Percentiles rank a stretch among this genome's conserved stretches.
Evolutionary conservation across 1,140 invertebrate genomes (phyloP).

Genomic region (Rhopalosiphum maidis): DNA sequence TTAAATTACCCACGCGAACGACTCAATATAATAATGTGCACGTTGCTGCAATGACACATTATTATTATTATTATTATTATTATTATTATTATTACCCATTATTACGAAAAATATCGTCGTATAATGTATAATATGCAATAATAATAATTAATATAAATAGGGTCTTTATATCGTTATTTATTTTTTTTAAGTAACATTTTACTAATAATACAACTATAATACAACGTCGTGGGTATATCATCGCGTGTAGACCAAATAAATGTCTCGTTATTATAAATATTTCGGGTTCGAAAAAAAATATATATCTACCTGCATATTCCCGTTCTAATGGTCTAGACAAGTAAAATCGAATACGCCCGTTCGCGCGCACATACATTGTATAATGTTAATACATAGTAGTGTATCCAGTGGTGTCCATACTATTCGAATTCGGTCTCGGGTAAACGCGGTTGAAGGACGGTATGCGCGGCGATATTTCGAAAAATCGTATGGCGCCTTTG

Average conservation of each 20-base stretch:
- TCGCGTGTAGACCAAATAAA: constrained; percentile 2
- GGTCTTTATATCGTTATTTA: background rate
- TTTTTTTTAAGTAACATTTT: background rate
- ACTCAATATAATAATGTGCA: background rate
- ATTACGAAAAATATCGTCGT: background rate
- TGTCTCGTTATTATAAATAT: background rate
- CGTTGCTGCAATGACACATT: background rate
- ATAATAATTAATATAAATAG: constrained; percentile 7
- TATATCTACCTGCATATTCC: background rate
- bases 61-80: background rate
- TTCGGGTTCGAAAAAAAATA: background rate
- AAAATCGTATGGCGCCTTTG: background rate
- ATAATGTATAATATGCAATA: background rate
- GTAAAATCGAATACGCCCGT: background rate
- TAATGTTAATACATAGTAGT: too few species aligned
- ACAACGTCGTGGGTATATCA: background rate
- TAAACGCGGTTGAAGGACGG: background rate
- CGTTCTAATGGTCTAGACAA: background rate
- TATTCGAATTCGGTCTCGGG: background rate
- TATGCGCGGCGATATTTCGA: background rate
- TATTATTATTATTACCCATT: background rate
- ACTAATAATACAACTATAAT: background rate
- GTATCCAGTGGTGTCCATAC: background rate
- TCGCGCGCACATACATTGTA: background rate
- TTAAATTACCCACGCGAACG: background rate